Base-by-base conservation (phyloP, 1,140 invertebrate species). In the Eulimnadia texana region DNA sequence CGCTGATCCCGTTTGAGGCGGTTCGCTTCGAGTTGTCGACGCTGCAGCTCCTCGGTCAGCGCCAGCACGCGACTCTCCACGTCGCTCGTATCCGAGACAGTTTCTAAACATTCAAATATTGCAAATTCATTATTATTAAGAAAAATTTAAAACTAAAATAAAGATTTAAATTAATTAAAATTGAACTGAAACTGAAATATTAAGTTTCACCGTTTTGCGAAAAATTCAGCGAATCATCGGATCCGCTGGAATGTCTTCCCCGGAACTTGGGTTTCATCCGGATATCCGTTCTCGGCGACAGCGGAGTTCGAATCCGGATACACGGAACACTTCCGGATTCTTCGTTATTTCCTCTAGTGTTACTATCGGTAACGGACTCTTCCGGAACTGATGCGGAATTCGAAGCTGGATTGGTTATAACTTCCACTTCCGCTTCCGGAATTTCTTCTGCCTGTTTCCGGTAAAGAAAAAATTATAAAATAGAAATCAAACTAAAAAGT, bases 221-320 rank as follows among this genome's bases (percentile, higher is more conserved):
- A 49, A 77, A 69, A 3, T 76, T 74, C 50, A 78, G 69, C 0
- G 78, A 79, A 62, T 79, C 78, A 66, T 79, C 78, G 27, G 78
- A 79, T 57, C 78, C 78, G 68, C 76, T 78, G 19, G 77, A 79
- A 57, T 74, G 70, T 49, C 72, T 64, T 54, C 72, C 67, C 3
- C 47, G 50, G n/a, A 27, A 52, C 52, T 54, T 52, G n/a, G 25
- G 27, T 19, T 51, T 50, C 24, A 54, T 33, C 9, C 60, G 50
- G 3, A 54, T 61, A 20, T 66, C 63, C 52, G 66, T 68, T 2
- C 64, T 55, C 11, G 67, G 65, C 11, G 64, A 64, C 6, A 66
- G 60, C 51, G 60, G 66, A 62, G 55, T 60, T 63, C 50, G 58
- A 19, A 65, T 19, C 1, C 49, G 22, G 11, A 55, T n/a, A 23